phyloP scores from a whole-genome alignment of 2,888 invertebrate species.

The Lysandra coridon region DNA sequence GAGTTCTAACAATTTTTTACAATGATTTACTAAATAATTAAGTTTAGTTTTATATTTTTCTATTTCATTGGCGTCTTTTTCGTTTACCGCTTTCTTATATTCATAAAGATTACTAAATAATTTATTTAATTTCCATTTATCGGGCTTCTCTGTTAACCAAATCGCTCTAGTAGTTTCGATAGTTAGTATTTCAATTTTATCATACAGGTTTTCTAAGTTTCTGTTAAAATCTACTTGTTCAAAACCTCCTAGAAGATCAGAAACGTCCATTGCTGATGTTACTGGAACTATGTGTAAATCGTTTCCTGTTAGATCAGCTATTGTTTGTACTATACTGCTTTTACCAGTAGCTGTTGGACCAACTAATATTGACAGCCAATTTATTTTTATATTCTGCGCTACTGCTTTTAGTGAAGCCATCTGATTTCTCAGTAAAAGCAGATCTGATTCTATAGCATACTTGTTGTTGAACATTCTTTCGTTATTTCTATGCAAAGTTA shows the following conservation, averaged over 20 bases:
- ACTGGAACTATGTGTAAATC: slow-evolving; percentile 88
- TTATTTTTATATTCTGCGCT: slow-evolving; percentile 92
- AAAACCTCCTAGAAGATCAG: slow-evolving; percentile 97
- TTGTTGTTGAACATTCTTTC: slow-evolving; percentile 63
- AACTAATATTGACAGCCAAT: slow-evolving; percentile 95
- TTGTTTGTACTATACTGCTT: slow-evolving; percentile 86
- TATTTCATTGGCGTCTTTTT: slow-evolving; percentile 48
- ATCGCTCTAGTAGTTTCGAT: slow-evolving; percentile 71
- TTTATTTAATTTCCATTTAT: slow-evolving; percentile 54
- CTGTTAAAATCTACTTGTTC: slow-evolving; percentile 93
- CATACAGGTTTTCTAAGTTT: slow-evolving; percentile 85
- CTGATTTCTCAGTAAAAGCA: slow-evolving; percentile 80
- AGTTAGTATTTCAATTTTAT: slow-evolving; percentile 78
- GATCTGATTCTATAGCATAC: slow-evolving; percentile 59
- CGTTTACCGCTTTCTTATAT: slow-evolving; percentile 51
- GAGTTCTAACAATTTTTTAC: slow-evolving; percentile 50
- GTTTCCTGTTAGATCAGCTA: slow-evolving; percentile 88
- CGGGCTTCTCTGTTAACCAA: slow-evolving; percentile 55
- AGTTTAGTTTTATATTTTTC: slow-evolving; percentile 58
- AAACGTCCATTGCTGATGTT: slow-evolving; percentile 96
- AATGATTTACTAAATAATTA: slow-evolving; percentile 55
- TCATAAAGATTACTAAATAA: slow-evolving; percentile 57
- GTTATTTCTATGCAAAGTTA: slow-evolving; percentile 66
- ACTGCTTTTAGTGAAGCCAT: slow-evolving; percentile 87
- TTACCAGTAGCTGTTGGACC: slow-evolving; percentile 90